These are phyloP conservation scores for Drosophila kuntzei DNA, from an alignment of 2,888 invertebrate genomes.

Conservation along the genomic window DNA sequence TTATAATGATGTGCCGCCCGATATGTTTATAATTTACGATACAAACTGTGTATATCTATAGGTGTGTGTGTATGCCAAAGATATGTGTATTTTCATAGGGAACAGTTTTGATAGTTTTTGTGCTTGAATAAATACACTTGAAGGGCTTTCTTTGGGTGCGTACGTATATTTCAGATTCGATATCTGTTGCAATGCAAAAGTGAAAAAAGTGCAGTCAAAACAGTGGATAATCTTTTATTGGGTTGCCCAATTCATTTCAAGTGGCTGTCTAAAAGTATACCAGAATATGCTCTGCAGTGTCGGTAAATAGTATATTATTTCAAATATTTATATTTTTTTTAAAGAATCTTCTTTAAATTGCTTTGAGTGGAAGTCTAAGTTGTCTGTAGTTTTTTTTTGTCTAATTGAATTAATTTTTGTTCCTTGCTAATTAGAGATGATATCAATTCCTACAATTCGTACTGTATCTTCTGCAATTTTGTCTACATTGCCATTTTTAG, in stretches of 20 bases:
- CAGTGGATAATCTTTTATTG: not conserved
- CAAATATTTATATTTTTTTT: not conserved
- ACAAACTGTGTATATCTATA: constrained; percentile 10
- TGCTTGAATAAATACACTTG: constrained; percentile 33
- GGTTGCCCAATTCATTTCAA: constrained; percentile 17
- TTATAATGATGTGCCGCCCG: constrained; percentile 69
- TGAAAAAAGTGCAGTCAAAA: constrained; percentile 14
- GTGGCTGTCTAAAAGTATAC: constrained; percentile 12
- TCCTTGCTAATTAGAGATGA: too few species aligned
- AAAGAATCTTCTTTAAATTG: not conserved
- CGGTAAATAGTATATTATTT: not conserved
- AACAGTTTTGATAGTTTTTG: constrained; percentile 38
- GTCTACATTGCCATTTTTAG: too few species aligned
- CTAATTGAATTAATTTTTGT: too few species aligned
- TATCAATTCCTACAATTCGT: too few species aligned
- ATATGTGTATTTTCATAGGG: constrained; percentile 20
- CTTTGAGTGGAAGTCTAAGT: too few species aligned
- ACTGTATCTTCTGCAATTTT: too few species aligned
- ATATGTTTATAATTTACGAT: constrained; percentile 79
- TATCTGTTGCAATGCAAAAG: constrained; percentile 18
- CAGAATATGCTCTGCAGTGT: constrained; percentile 1
- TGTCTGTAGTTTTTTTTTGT: too few species aligned
- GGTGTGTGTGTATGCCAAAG: not conserved
- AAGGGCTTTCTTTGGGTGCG: constrained; percentile 2
- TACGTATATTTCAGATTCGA: too few species aligned